Percentiles rank a stretch among this genome's conserved stretches.
Conservation (phyloP, 2,888 invertebrate genomes). For the Strigamia transsilvanica region DNA sequence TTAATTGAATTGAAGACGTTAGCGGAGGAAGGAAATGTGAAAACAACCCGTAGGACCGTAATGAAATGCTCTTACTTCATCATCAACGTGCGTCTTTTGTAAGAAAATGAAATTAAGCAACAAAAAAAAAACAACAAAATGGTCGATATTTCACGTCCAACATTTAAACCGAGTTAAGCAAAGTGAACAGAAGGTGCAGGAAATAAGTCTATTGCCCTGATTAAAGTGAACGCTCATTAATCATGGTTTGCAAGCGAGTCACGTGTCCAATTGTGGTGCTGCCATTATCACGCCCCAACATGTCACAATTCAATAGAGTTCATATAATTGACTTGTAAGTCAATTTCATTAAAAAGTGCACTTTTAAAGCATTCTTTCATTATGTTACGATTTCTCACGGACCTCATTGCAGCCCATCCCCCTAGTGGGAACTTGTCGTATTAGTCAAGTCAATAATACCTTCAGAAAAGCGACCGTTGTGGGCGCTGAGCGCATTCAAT, state of each 20-base stretch:
- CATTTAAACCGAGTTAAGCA: not conserved
- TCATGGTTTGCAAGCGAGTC: not conserved
- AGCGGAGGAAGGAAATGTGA: not conserved
- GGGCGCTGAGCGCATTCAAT: constrained; percentile 8
- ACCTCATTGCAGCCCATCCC: not conserved
- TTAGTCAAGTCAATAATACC: not conserved
- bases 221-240: constrained; percentile 3
- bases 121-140: not conserved
- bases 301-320: not conserved
- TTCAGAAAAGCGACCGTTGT: not conserved
- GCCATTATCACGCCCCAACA: not conserved
- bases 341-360: not conserved
- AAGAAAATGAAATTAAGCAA: not conserved
- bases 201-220: constrained; percentile 8
- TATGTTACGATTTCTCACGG: not conserved
- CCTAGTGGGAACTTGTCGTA: not conserved
- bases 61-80: constrained; percentile 8
- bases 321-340: not conserved
- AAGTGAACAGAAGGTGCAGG: not conserved
- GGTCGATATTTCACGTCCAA: constrained; percentile 8
- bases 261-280: not conserved
- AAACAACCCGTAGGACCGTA: constrained; percentile 8
- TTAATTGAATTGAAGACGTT: constrained; percentile 8
- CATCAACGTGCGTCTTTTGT: constrained; percentile 8
- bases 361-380: not conserved